Conservation (phyloP, 2,888 invertebrate genomes). For the Acanthoscelides obtectus region DNA sequence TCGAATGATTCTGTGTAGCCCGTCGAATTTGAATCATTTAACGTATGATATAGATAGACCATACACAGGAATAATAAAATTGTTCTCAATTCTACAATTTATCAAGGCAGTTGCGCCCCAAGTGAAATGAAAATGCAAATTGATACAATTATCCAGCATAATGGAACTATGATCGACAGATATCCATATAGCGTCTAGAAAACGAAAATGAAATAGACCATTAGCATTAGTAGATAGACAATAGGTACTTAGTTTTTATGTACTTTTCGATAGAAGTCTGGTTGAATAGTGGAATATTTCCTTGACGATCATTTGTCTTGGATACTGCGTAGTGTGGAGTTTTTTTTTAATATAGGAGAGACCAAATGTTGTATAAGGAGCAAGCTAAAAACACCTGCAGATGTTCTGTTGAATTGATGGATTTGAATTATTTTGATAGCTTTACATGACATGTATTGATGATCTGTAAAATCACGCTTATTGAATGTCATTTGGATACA, state of each 20-base stretch:
- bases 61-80: too few species aligned
- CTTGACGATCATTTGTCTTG: background rate
- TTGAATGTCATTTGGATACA: background rate
- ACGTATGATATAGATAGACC: too few species aligned
- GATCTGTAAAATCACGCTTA: background rate
- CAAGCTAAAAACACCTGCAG: background rate
- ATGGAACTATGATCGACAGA: background rate
- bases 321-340: background rate
- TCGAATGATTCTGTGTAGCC: too few species aligned
- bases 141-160: background rate
- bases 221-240: slow-evolving; percentile 2
- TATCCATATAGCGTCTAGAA: background rate
- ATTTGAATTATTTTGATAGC: background rate
- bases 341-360: background rate
- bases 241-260: slow-evolving; percentile 12
- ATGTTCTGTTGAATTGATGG: background rate
- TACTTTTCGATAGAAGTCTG: slow-evolving; percentile 4
- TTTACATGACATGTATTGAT: background rate
- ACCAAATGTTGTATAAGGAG: background rate
- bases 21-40: too few species aligned
- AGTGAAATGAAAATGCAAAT: background rate
- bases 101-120: too few species aligned
- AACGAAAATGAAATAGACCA: background rate
- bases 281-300: background rate
- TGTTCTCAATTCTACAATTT: too few species aligned